Evolutionary conservation across 2,797 vertebrate genomes (phyloP).

Genomic region (Hippocampus kuda): DNA sequence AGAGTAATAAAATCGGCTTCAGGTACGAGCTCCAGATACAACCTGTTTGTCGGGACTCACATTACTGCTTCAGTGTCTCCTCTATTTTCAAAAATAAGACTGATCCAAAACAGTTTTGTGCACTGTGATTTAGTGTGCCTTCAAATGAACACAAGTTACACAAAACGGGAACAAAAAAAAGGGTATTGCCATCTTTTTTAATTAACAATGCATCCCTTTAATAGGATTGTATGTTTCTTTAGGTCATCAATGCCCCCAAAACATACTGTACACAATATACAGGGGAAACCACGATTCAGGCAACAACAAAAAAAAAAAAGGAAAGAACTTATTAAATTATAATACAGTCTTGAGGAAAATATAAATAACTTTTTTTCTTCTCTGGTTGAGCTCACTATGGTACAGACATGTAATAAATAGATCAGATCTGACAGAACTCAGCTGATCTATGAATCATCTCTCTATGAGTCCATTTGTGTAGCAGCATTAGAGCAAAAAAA

Average conservation of each 20-base stretch:
- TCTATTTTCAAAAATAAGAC: not conserved
- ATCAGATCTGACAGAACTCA: conserved; percentile 84
- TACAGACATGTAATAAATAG: conserved; percentile 97
- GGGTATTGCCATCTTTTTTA: conserved; percentile 68
- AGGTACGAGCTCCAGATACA: not conserved
- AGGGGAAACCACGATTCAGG: conserved; percentile 79
- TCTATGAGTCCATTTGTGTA: conserved; percentile 84
- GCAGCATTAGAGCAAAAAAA: conserved; percentile 79
- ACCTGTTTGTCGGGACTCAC: not conserved
- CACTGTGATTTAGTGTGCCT: not conserved
- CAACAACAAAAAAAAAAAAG: conserved; percentile 73
- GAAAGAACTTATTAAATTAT: conserved; percentile 85
- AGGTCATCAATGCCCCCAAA: conserved; percentile 81
- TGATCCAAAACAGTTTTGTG: not conserved
- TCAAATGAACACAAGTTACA: not conserved
- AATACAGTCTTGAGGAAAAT: conserved; percentile 93
- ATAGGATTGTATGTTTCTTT: conserved; percentile 84
- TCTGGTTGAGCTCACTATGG: conserved; percentile 81
- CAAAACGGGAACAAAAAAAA: conserved; percentile 14
- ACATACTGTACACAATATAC: conserved; percentile 94
- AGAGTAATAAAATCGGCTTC: not conserved
- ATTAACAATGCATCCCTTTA: conserved; percentile 97
- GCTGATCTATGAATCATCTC: conserved; percentile 83
- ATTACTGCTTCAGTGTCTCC: not conserved
- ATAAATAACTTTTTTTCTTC: conserved; percentile 89